Evolutionary conservation across 2,113 vertebrate genomes (phyloP), one percentile per base, ranked within the genome.

Genomic region (Xenus cinereus): DNA sequence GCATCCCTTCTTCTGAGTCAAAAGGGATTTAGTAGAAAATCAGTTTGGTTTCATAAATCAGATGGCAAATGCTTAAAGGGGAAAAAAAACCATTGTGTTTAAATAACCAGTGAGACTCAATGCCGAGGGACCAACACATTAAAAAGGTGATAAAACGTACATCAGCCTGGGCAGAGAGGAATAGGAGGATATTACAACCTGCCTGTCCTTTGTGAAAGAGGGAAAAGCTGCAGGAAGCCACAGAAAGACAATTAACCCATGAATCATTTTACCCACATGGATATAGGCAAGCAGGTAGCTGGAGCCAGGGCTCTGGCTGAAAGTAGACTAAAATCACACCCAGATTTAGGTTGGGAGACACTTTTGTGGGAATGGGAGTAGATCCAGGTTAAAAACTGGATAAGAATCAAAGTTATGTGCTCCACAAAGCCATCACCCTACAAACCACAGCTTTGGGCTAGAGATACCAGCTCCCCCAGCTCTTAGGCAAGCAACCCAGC

Each of bases 371-470:
- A 21, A 41, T 22, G 30, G 14, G 53, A 48, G n/a, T 8, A 69
- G 67, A 51, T n/a, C 7, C 45, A 48, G 43, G n/a, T 59, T 60
- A 68, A 78, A 77, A 60, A 3, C 3, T 2, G 3, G 14, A 1
- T 39, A 50, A 77, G 46, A 62, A 67, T 10, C 1, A 0, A n/a
- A 51, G 26, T 11, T 14, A 3, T 0, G 2, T 1, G 2, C 27
- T 37, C 75, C 9, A 4, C 4, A 2, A 80, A 56, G 28, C n/a
- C 57, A 50, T 4, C 21, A n/a, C 12, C 28, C 63, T 15, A 74
- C 18, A 35, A 63, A 24, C 21, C 18, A 20, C 60, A 57, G 20
- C 83, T 79, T 28, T 26, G 23, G 18, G 24, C 30, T 39, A 26
- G 14, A n/a, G 12, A 14, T 9, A 43, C 50, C 37, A 7, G 28